Base-by-base conservation (phyloP, 2,113 vertebrate genomes). In the Caretta caretta region DNA sequence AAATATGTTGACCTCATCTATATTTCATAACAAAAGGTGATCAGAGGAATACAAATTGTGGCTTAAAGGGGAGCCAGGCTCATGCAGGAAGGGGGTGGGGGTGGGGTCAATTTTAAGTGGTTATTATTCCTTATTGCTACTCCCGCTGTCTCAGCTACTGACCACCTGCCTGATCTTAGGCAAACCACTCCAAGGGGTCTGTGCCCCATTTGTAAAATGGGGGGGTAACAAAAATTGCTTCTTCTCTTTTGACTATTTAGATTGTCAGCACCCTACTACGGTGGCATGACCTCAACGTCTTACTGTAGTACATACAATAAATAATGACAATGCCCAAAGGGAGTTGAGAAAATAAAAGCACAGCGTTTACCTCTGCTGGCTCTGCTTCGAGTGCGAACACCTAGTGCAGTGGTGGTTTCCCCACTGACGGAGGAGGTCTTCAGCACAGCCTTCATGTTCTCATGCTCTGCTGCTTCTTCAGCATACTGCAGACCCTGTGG, bases 371-470 rank as follows among this genome's bases (percentile, higher is more conserved):
- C 98, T 98, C 98, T 96, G 97, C 96, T 98, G 59, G 98, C 98
- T 88, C 99, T 97, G 94, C 98, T 99, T 69, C 99, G 99, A 0
- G 98, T 98, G 14, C 99, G 99, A 29, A 99, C 90, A 0, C 99
- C 99, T 0, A 99, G 98, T 0, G 97, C 97, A 0, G 98, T 98
- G 31, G 97, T 89, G 76, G 94, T 97, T 51, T 99, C 99, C 31
- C 98, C 94, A 0, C 95, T 51, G 0, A 96, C 17, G 1, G 98
- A 98, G 56, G 98, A 98, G 57, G 98, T 98, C 95, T 99, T 99
- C 84, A 99, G 98, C 22, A 99, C 99, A 0, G 99, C 99, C 97
- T 99, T 99, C 99, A 99, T 99, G 98, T 99, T 99, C 98, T 99
- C 99, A 0, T 99, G 99, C 95, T 99, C 99, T 0, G 98, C 99